These are phyloP conservation scores for Galaxias olidus DNA, from an alignment of 2,797 vertebrate genomes.

Conservation along the genomic window DNA sequence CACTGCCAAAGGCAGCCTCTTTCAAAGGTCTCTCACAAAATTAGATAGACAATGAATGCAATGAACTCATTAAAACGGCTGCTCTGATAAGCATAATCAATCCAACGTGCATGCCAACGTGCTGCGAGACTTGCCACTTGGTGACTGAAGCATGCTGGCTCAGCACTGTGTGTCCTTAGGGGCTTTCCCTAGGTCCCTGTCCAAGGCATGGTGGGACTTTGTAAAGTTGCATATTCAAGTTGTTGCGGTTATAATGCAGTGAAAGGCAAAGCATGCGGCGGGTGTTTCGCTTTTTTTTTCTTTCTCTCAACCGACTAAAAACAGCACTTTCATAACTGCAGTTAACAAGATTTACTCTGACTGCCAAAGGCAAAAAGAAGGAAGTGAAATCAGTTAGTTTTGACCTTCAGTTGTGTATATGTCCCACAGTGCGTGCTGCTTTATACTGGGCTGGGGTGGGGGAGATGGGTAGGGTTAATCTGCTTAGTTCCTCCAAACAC, in stretches of 20 bases:
- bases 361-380: constrained; percentile 21
- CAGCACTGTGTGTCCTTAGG: constrained; percentile 23
- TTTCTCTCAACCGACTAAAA: constrained; percentile 23
- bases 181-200: constrained; percentile 19
- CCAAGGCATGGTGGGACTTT: constrained; percentile 34
- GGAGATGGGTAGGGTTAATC: too few relatives aligned
- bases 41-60: constrained; percentile 36
- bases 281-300: constrained; percentile 17
- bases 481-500: too few relatives aligned
- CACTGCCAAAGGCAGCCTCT: constrained; percentile 14
- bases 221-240: constrained; percentile 44
- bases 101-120: constrained; percentile 51
- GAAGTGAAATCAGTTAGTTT: constrained; percentile 1
- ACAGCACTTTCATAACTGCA: constrained; percentile 11
- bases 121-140: constrained; percentile 33
- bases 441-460: constrained; percentile 1
- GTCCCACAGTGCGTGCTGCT: constrained; percentile 14
- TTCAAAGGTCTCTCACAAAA: constrained; percentile 15
- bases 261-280: neutral
- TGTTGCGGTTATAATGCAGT: constrained; percentile 25
- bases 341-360: constrained; percentile 20
- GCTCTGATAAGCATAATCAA: constrained; percentile 37
- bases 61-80: constrained; percentile 48
- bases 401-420: neutral
- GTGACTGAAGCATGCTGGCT: constrained; percentile 47